Conservation (phyloP, 1,140 invertebrate genomes). For the Penaeus japonicus region DNA sequence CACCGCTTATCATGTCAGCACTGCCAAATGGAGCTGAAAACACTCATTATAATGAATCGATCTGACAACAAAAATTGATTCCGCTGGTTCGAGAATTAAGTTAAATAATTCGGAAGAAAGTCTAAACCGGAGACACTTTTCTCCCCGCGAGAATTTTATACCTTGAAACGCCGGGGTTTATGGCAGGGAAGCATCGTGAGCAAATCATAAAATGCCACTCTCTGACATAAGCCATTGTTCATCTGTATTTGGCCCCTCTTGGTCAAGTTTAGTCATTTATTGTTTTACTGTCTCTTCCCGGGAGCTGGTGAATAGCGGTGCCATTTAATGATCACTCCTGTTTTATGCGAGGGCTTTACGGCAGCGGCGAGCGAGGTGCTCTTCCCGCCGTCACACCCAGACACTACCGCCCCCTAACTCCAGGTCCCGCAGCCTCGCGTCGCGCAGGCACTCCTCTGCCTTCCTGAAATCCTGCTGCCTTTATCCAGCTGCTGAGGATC, state of each 20-base stretch:
- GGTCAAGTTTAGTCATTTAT: conserved; percentile 11
- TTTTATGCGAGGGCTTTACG: neutral
- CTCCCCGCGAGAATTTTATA: neutral
- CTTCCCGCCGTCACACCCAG: neutral
- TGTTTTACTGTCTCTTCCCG: conserved; percentile 1
- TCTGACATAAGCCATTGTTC: neutral
- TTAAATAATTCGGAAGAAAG: too few relatives aligned
- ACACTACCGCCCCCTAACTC: conserved; percentile 18
- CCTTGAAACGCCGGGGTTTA: neutral
- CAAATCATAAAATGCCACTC: conserved; percentile 2
- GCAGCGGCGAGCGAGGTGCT: neutral
- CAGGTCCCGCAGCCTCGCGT: neutral
- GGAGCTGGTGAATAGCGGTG: neutral
- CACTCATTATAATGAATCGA: conserved; percentile 37
- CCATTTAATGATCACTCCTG: conserved; percentile 10
- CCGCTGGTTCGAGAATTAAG: neutral
- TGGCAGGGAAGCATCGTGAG: conserved; percentile 8
- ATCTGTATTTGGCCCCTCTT: neutral
- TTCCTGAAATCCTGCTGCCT: neutral
- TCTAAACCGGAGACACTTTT: conserved; percentile 15
- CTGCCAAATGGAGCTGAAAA: conserved; percentile 29
- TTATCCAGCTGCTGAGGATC: neutral
- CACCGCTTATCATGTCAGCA: conserved; percentile 37
- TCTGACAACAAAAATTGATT: conserved; percentile 18
- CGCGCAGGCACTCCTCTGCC: neutral